Evolutionary conservation across 2,113 vertebrate species (phyloP), one percentile per base, ranked within the genome.

Genomic region (Mungos mungo): DNA sequence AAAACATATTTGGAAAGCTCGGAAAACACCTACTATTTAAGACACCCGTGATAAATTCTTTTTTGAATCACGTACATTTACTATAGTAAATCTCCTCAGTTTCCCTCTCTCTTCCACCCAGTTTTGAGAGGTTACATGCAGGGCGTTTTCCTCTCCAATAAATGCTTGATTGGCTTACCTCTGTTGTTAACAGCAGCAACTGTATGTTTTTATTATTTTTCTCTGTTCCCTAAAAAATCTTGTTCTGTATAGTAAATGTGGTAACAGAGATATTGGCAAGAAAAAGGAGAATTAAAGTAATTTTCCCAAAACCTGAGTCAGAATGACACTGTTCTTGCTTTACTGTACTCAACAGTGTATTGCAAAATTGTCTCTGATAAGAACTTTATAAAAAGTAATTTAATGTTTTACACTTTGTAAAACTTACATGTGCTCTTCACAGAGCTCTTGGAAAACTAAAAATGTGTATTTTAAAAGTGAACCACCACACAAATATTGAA

Each of bases 201-300:
- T 65, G 31, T 27, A 90, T 45, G 9, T 74, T 79, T 68, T 66
- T 85, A 60, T 92, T 89, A 33, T 93, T 91, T 91, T 80, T 69
- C 38, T 82, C 19, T 89, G 2, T 83, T 95, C 31, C 65, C 38
- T 80, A 85, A 95, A 74, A 79, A 84, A 60, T 38, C 9, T 60
- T 94, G 9, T 57, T 83, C n/a, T 88, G 81, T 74, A 7, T 74
- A 88, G 83, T 71, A 96, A 93, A 85, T 41, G 71, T 68, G 76
- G 15, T 81, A 69, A 95, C 13, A 33, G 31, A 82, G 83, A 93
- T 79, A 38, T 38, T 76, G 54, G 19, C 77, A 95, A 93, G 69
- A 74, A 97, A 79, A 79, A 57, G 41, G 72, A 76, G 84, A 80
- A 76, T 47, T 88, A n/a, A 95, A 90, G 60, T 65, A 12, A 68